Conservation (phyloP, 2,888 invertebrate genomes). For the Sicus ferrugineus region DNA sequence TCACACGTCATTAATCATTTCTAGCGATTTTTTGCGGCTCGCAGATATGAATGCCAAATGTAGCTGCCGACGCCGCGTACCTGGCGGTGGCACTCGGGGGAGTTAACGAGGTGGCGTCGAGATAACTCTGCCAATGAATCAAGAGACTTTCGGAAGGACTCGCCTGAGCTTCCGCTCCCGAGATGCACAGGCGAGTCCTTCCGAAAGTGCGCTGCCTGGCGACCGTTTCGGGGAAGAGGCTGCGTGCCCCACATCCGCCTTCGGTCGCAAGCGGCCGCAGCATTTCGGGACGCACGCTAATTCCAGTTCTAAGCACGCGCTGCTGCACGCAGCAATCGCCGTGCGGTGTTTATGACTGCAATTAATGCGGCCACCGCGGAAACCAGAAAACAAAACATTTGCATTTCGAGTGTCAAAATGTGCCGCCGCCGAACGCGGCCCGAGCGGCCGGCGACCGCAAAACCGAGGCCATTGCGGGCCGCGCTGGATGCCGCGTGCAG, state of each 20-base stretch:
- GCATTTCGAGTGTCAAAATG: slow-evolving; percentile 40
- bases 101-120: too few relatives aligned
- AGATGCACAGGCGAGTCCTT: too few relatives aligned
- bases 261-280: too few relatives aligned
- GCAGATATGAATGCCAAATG: slow-evolving; percentile 27
- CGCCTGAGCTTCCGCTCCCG: too few relatives aligned
- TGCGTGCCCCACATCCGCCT: too few relatives aligned
- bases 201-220: too few relatives aligned
- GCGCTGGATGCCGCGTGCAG: slow-evolving; percentile 6
- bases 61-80: too few relatives aligned
- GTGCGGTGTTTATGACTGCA: slow-evolving; percentile 3
- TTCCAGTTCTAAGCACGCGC: neutral
- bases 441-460: slow-evolving; percentile 13
- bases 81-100: too few relatives aligned
- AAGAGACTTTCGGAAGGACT: too few relatives aligned
- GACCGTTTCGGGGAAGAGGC: too few relatives aligned
- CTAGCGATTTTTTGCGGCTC: slow-evolving; percentile 19
- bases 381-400: slow-evolving; percentile 48
- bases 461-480: slow-evolving; percentile 16
- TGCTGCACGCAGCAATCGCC: neutral
- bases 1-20: slow-evolving; percentile 63
- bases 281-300: too few relatives aligned
- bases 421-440: neutral
- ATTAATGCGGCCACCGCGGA: slow-evolving; percentile 23
- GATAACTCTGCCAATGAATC: too few relatives aligned